A percentile compares a stretch with the other conserved stretches of the same genome.
These are phyloP conservation scores for Amphipyra tragopoginis DNA, from an alignment of 2,888 invertebrate genomes.

Conservation along the genomic window DNA sequence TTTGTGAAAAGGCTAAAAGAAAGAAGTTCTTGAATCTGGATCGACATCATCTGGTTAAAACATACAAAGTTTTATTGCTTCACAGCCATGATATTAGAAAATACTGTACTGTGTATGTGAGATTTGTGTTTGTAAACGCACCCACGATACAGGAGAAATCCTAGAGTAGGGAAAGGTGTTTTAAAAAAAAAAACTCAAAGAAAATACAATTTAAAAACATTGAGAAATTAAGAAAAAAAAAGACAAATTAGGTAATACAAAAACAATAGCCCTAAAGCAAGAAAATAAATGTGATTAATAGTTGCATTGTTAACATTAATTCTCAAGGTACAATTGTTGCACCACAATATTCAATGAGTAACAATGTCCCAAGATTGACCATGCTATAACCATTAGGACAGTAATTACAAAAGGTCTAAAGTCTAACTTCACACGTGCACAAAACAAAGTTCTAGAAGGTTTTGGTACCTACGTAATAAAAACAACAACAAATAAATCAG, in stretches of 20 bases:
- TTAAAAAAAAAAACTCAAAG: too few relatives aligned
- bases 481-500: background rate
- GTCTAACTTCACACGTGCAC: background rate
- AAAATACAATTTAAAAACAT: background rate
- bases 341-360: constrained; percentile 4
- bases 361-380: constrained; percentile 16
- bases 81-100: too few relatives aligned
- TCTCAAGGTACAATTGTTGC: background rate
- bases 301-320: background rate
- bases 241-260: too few relatives aligned
- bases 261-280: background rate
- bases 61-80: too few relatives aligned
- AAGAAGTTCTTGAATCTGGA: too few relatives aligned
- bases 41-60: too few relatives aligned
- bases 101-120: too few relatives aligned
- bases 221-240: background rate
- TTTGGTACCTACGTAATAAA: background rate
- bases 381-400: constrained; percentile 9
- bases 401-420: constrained; percentile 5
- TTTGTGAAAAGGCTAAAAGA: too few relatives aligned
- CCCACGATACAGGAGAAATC: too few relatives aligned
- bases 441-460: background rate
- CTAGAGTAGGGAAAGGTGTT: too few relatives aligned
- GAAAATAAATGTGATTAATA: background rate
- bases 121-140: too few relatives aligned